Percentiles rank a stretch among this genome's conserved stretches.
These are phyloP conservation scores for Machimus atricapillus DNA, from an alignment of 2,888 invertebrate species.

Conservation along the genomic window DNA sequence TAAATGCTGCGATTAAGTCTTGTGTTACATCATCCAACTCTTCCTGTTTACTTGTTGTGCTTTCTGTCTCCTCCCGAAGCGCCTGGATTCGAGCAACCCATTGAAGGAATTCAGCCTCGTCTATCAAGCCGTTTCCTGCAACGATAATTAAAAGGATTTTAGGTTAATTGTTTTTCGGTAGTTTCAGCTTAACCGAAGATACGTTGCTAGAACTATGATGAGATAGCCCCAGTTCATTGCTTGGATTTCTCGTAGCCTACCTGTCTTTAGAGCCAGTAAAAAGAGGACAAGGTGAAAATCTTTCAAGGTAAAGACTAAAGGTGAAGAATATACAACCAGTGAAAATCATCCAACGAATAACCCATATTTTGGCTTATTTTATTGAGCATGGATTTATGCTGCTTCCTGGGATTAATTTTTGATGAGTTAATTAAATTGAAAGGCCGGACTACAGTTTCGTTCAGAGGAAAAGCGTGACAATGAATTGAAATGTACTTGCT, in stretches of 20 bases:
- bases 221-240: not conserved
- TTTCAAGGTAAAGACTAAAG: not conserved
- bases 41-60: slow-evolving; percentile 59
- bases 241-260: not conserved
- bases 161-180: not conserved
- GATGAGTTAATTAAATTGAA: not conserved
- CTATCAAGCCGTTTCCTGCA: slow-evolving; percentile 77
- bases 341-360: not conserved
- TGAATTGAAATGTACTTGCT: not conserved
- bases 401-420: not conserved
- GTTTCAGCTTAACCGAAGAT: not conserved
- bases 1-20: slow-evolving; percentile 87
- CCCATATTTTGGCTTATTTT: not conserved
- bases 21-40: slow-evolving; percentile 73
- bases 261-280: not conserved
- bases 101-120: slow-evolving; percentile 79
- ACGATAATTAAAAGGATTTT: slow-evolving; percentile 36
- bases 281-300: not conserved
- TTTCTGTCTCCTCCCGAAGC: slow-evolving; percentile 68
- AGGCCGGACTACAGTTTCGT: not conserved
- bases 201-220: not conserved
- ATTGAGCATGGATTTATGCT: not conserved
- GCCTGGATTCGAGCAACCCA: slow-evolving; percentile 80
- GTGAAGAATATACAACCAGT: not conserved
- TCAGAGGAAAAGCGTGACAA: not conserved